Base-by-base conservation (phyloP, 2,113 vertebrate genomes). In the Narcine bancroftii region DNA sequence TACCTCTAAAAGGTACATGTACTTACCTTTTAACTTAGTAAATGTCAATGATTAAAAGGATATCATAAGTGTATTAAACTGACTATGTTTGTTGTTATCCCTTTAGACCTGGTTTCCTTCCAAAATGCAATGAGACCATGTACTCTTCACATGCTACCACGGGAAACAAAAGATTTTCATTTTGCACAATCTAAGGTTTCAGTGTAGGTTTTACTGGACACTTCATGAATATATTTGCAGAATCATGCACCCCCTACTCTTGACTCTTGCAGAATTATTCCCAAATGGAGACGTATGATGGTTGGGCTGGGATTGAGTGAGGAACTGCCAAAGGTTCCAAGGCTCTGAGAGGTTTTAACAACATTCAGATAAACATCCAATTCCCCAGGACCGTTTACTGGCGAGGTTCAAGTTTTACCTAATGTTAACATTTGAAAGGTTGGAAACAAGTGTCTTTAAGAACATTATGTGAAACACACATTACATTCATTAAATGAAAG, bases 51-150 rank as follows among this genome's bases (percentile, higher is more conserved):
- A 89, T 29, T 45, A 45, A 71, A 69, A 47, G 42, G 60, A 91
- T 47, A 29, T 71, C 29, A 50, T 81, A 81, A 81, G 77, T 33
- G 77, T 81, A 45, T 50, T 50, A 87, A 33, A 87, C 81, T 91
- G 89, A 69, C 63, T 69, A 33, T 91, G 89, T 91, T 66, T 69
- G 71, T 91, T 91, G 89, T 91, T 91, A 91, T 71, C 39, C 81
- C 47, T 69, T 91, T 91, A 69, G 89, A 66, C 89, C 63, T 87
- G 63, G 63, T 91, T 65, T 69, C 89, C 60, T 29, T 26, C 63
- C 47, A 91, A 69, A 89, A 47, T 91, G 42, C 39, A 47, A 10
- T 91, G 39, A 91, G 42, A 71, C 65, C 56, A 63, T 89, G 36
- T 69, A 66, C n/a, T 24, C 63, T 91, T 42, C 7, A 69, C 60